These are phyloP conservation scores for Caenorhabditis sp. DNA, from an alignment of 2,888 invertebrate species.

Conservation along the genomic window DNA sequence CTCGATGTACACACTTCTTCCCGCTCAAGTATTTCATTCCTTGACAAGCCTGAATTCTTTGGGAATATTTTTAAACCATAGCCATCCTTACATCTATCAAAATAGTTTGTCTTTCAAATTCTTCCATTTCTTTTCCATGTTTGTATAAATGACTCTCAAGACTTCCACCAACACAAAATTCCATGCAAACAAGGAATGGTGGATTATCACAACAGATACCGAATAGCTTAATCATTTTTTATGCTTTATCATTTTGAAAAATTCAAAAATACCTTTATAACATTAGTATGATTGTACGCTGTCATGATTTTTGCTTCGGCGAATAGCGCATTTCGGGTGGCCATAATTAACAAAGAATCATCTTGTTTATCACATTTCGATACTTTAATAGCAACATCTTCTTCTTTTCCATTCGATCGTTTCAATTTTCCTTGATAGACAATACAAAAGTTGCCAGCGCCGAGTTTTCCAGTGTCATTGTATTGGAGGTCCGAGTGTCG, in stretches of 20 bases:
- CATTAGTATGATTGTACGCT: slow-evolving; percentile 46
- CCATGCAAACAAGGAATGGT: slow-evolving; percentile 99
- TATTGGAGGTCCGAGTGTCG: slow-evolving; percentile 13
- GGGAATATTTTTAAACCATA: too few relatives aligned
- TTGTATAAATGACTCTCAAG: slow-evolving; percentile 47
- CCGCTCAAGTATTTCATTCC: slow-evolving; percentile 85
- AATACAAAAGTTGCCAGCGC: slow-evolving; percentile 45
- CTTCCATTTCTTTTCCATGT: slow-evolving; percentile 39
- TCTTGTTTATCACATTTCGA: slow-evolving; percentile 10
- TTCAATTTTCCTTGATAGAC: slow-evolving; percentile 33
- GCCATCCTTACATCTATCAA: slow-evolving; percentile 18
- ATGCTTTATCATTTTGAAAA: too few relatives aligned
- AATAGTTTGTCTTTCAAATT: slow-evolving; percentile 23
- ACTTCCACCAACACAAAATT: slow-evolving; percentile 78
- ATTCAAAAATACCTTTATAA: too few relatives aligned
- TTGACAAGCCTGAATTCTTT: slow-evolving; percentile 75
- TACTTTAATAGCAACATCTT: slow-evolving; percentile 63
- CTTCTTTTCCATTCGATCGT: slow-evolving; percentile 25
- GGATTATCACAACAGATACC: slow-evolving; percentile 97
- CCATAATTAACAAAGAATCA: slow-evolving; percentile 55
- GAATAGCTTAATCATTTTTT: slow-evolving; percentile 83
- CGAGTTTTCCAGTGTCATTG: slow-evolving; percentile 24
- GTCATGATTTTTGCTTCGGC: slow-evolving; percentile 57
- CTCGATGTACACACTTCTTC: slow-evolving; percentile 84
- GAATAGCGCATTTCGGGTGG: slow-evolving; percentile 43